A percentile compares a stretch with the other conserved stretches of the same genome.
These are phyloP conservation scores for Phymastichus coffea DNA, from an alignment of 1,140 invertebrate species.

Conservation along the genomic window DNA sequence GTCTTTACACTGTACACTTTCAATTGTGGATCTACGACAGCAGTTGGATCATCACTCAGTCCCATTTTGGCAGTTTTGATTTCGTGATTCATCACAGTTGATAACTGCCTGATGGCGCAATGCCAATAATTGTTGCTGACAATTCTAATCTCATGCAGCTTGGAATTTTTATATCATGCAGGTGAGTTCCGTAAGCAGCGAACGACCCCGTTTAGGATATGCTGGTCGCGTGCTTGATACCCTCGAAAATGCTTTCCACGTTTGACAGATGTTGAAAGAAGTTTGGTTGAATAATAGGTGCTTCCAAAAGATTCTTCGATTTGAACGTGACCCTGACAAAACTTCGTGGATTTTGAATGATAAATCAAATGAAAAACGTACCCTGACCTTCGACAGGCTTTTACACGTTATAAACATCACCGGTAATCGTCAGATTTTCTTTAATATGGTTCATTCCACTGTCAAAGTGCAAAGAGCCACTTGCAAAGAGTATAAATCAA, in stretches of 20 bases:
- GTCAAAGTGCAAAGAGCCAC: constrained; percentile 78
- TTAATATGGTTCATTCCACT: constrained; percentile 72
- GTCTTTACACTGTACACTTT: constrained; percentile 66
- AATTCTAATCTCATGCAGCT: background rate
- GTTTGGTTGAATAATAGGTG: background rate
- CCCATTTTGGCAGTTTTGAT: background rate
- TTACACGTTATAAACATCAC: constrained; percentile 81
- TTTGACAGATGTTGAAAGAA: background rate
- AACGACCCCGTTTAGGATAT: background rate
- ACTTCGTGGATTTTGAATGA: constrained; percentile 79
- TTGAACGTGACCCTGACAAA: constrained; percentile 76
- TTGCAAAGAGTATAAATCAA: constrained; percentile 85
- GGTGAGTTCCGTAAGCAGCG: background rate
- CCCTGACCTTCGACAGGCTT: constrained; percentile 75
- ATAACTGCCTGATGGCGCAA: background rate
- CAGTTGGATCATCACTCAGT: background rate
- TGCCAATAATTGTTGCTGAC: background rate
- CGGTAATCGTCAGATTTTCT: constrained; percentile 72
- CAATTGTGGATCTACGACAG: constrained; percentile 48
- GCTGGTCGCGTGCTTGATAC: background rate
- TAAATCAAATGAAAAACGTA: constrained; percentile 81
- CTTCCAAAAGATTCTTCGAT: background rate
- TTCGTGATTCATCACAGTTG: background rate
- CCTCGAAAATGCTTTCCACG: background rate
- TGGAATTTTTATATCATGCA: background rate